Conservation (phyloP, 2,888 invertebrate species). For the Branchellion lobata region DNA sequence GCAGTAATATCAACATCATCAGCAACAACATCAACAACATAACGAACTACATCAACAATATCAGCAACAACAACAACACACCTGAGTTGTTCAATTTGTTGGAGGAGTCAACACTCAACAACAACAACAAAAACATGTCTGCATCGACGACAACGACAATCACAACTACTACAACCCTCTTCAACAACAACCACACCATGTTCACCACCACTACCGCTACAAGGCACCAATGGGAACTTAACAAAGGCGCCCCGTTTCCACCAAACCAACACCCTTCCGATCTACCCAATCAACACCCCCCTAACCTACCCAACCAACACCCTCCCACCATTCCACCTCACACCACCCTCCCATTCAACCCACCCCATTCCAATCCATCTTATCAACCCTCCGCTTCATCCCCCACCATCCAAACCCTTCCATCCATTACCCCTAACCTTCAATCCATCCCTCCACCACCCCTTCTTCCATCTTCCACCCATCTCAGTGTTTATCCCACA, state of each 20-base stretch:
- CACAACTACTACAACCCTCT: too few relatives aligned
- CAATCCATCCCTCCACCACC: background rate
- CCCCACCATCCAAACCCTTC: background rate
- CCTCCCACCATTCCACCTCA: background rate
- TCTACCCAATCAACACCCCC: too few relatives aligned
- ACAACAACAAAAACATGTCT: background rate
- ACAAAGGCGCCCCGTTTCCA: too few relatives aligned
- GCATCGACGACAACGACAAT: too few relatives aligned
- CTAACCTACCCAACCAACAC: background rate
- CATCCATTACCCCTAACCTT: background rate
- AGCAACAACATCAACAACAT: background rate
- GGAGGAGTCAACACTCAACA: background rate
- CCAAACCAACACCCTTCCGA: too few relatives aligned
- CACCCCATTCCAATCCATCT: too few relatives aligned
- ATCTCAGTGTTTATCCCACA: background rate
- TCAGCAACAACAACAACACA: background rate
- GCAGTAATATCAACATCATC: background rate
- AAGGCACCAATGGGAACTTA: too few relatives aligned
- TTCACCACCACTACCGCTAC: too few relatives aligned
- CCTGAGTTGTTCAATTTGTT: constrained; percentile 4
- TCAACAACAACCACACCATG: too few relatives aligned
- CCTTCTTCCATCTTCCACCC: background rate
- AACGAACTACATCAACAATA: background rate
- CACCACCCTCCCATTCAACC: constrained; percentile 1
- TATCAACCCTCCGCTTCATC: too few relatives aligned